These are phyloP conservation scores for Triplophysa rosa DNA, from an alignment of 2,113 vertebrate genomes.

Conservation along the genomic window DNA sequence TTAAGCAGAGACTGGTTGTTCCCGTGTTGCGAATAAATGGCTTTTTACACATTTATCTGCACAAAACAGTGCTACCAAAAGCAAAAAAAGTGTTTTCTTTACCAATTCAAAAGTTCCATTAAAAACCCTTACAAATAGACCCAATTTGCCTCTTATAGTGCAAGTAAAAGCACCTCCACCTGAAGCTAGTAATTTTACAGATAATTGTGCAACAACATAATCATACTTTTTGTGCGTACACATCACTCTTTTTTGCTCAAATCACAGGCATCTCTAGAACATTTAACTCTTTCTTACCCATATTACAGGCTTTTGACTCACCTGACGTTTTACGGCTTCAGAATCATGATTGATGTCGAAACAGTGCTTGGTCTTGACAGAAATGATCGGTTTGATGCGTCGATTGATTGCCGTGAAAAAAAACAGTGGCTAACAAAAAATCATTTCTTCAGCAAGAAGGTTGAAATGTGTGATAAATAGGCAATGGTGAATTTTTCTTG, in stretches of 20 bases:
- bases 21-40: neutral
- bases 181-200: slow-evolving; percentile 14
- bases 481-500: neutral
- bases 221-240: neutral
- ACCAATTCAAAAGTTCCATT: neutral
- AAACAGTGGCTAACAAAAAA: slow-evolving; percentile 20
- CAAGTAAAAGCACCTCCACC: slow-evolving; percentile 19
- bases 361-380: slow-evolving; percentile 22
- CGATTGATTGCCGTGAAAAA: slow-evolving; percentile 19
- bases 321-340: neutral
- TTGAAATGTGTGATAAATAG: neutral
- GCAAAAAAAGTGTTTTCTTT: neutral
- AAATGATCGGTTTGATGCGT: slow-evolving; percentile 16
- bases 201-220: slow-evolving; percentile 38
- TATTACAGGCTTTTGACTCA: slow-evolving; percentile 12
- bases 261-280: neutral
- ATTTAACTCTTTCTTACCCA: neutral
- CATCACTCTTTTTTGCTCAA: neutral
- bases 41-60: neutral
- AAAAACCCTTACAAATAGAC: neutral
- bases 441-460: neutral
- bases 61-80: neutral
- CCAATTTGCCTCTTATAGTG: slow-evolving; percentile 23
- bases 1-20: neutral
- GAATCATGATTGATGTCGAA: slow-evolving; percentile 13